Evolutionary conservation across 2,113 vertebrate species (phyloP).

Genomic region (Sylvietta virens): DNA sequence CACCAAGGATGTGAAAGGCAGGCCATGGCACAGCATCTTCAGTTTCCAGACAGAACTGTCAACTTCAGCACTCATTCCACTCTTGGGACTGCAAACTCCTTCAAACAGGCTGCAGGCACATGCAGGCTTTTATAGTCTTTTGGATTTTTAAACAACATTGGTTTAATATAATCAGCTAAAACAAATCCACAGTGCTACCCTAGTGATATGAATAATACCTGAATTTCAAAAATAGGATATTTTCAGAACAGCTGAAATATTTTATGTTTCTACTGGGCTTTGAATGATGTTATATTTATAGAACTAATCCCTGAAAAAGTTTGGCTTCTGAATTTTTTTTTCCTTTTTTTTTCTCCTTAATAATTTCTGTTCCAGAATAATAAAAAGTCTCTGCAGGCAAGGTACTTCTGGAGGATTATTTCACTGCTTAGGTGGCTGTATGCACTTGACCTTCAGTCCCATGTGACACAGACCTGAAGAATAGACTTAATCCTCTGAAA

Average conservation of each 20-base stretch:
- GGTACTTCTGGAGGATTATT: slow-evolving; percentile 19
- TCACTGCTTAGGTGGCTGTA: not conserved
- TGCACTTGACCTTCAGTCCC: slow-evolving; percentile 24
- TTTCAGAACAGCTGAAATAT: not conserved
- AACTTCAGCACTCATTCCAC: not conserved
- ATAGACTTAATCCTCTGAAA: slow-evolving; percentile 28
- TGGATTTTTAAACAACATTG: not conserved
- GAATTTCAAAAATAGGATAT: not conserved
- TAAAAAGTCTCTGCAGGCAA: not conserved
- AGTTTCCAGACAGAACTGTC: not conserved
- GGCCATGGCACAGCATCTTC: not conserved
- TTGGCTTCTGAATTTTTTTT: not conserved
- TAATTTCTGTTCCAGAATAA: slow-evolving; percentile 8
- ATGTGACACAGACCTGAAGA: slow-evolving; percentile 1
- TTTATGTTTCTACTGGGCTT: not conserved
- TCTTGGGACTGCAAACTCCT: not conserved
- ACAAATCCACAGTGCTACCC: not conserved
- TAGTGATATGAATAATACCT: not conserved
- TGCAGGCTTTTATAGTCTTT: not conserved
- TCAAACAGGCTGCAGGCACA: not conserved
- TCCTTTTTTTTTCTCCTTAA: not conserved
- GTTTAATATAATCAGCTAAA: not conserved
- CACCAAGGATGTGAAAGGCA: not conserved
- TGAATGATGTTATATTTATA: not conserved
- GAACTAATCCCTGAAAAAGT: not conserved